Base-by-base conservation (phyloP, 2,797 vertebrate genomes). In the Chrysocyon brachyurus region DNA sequence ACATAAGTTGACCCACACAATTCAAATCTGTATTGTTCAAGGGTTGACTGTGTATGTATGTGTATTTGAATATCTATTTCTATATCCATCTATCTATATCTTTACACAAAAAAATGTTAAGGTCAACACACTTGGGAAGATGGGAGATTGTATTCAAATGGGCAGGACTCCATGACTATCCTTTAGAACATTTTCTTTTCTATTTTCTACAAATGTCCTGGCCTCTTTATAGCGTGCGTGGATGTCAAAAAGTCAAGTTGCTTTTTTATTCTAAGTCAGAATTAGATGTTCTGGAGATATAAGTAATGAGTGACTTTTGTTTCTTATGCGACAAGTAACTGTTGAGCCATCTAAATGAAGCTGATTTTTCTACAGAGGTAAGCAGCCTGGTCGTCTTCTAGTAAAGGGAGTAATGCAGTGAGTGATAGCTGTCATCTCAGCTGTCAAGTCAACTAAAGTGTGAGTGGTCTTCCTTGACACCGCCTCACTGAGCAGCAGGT, bases 151-250 rank as follows among this genome's bases (percentile, higher is more conserved):
- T 82, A 31, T 87, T 64, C 66, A 28, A 87, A 22, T 91, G 79
- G 28, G 61, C 22, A 78, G 70, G 86, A 46, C 40, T 84, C 54
- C 40, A 26, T 46, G 61, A 61, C 21, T 28, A 26, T 24, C 49
- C 36, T 3, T 91, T 91, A 90, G 63, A 96, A 90, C 54, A 90
- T 93, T 54, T 46, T 85, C 63, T 85, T 92, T 68, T 92, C 26
- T 84, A 5, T 68, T 88, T 93, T 36, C 33, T 86, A 15, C 7
- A 81, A 15, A 46, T 81, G 21, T 17, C 33, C 49, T 31, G 59
- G 22, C 46, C 2, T 8, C 36, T 86, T 12, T 73, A 6, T 33
- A 36, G 33, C 7, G 4, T 63, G 33, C 7, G 4, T 63, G 26
- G 46, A 22, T 12, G 10, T 61, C 22, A n/a, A 46, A 46, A 46